A percentile compares a stretch with the other conserved stretches of the same genome.
These are phyloP conservation scores for Trematomus loennbergii DNA, from an alignment of 2,113 vertebrate species.

Conservation along the genomic window DNA sequence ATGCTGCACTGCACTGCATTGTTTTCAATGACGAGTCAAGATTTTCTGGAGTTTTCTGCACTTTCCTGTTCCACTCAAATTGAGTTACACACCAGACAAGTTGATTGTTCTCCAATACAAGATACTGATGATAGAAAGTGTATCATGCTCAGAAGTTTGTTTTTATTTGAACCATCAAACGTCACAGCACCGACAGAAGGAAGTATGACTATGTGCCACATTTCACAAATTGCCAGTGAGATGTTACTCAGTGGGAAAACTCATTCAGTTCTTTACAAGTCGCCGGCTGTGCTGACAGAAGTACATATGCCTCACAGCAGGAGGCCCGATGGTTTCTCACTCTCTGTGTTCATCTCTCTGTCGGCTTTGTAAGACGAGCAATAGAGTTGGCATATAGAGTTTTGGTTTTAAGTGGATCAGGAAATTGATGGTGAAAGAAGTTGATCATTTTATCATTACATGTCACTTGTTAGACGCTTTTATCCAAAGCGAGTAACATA, in stretches of 20 bases:
- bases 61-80: not conserved
- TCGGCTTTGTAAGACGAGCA: conserved; percentile 20
- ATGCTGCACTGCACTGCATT: not conserved
- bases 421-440: not conserved
- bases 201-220: conserved; percentile 3
- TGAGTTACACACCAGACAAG: not conserved
- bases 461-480: too few relatives aligned
- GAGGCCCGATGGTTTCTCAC: conserved; percentile 16
- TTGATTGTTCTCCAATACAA: not conserved
- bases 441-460: not conserved
- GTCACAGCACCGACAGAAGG: conserved; percentile 20
- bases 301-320: conserved; percentile 56
- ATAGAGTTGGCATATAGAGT: conserved; percentile 2
- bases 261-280: conserved; percentile 40
- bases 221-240: conserved; percentile 35
- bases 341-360: not conserved
- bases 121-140: not conserved
- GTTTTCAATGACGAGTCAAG: not conserved
- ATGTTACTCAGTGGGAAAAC: conserved; percentile 37
- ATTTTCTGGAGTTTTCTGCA: not conserved
- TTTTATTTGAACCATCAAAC: not conserved
- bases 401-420: not conserved
- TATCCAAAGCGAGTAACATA: too few relatives aligned
- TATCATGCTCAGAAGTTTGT: not conserved
- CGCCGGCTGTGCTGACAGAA: conserved; percentile 35